Evolutionary conservation across 2,888 invertebrate species (phyloP).

Genomic region (Athalia circularis): DNA sequence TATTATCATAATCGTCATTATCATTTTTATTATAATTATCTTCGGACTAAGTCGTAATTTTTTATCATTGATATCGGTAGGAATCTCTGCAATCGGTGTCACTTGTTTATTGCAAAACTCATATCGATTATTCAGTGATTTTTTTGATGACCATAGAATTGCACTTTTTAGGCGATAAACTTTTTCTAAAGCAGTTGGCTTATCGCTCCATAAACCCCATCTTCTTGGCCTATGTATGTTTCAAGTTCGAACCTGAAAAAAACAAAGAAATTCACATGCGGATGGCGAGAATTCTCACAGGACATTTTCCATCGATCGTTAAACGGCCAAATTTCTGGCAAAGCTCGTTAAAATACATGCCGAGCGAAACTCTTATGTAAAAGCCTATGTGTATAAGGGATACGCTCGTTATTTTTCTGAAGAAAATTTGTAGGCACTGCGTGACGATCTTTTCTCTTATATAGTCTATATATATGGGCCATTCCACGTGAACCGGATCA

Average conservation of each 20-base stretch:
- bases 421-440: conserved; percentile 33
- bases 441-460: conserved; percentile 11
- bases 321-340: conserved; percentile 20
- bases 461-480: not conserved
- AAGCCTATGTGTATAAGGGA: not conserved
- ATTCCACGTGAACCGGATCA: too few species aligned
- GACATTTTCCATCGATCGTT: conserved; percentile 17
- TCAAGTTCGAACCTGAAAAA: not conserved
- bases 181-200: too few species aligned
- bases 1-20: not conserved
- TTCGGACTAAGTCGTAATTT: too few species aligned
- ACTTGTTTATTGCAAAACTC: too few species aligned
- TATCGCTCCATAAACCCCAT: too few species aligned
- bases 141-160: too few species aligned
- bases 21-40: too few species aligned
- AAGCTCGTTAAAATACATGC: conserved; percentile 27
- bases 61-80: too few species aligned
- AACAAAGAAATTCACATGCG: not conserved
- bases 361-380: not conserved
- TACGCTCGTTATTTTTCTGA: conserved; percentile 1
- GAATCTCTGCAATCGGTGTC: too few species aligned
- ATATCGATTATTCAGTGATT: too few species aligned
- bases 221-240: not conserved
- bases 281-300: not conserved
- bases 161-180: too few species aligned